phyloP scores from a whole-genome alignment of 2,113 vertebrate genomes.

The Anoplopoma fimbria region DNA sequence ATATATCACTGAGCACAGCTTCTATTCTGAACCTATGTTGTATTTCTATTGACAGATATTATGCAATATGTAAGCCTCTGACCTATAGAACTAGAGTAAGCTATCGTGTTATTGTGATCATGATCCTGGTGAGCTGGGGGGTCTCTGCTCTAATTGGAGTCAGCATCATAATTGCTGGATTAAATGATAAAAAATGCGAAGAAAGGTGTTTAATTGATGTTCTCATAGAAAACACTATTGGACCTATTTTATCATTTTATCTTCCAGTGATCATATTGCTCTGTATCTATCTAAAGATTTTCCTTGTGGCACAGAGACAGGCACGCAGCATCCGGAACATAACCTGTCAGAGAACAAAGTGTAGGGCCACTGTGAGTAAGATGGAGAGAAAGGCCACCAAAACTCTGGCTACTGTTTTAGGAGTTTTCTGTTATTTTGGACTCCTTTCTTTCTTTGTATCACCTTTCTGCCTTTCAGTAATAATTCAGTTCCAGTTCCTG shows the following conservation, averaged over 20 bases:
- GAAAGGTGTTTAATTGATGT: conserved; percentile 6
- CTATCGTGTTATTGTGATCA: conserved; percentile 66
- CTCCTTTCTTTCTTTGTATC: conserved; percentile 26
- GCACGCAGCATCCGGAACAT: conserved; percentile 37
- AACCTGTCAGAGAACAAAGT: conserved; percentile 11
- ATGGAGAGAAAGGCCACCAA: no score
- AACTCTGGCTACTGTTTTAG: conserved; percentile 37
- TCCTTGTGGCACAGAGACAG: no score
- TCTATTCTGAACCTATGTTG: conserved; percentile 63
- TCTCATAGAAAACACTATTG: not conserved
- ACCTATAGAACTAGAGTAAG: conserved; percentile 85
- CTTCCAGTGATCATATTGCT: conserved; percentile 39
- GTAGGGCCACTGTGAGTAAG: not conserved
- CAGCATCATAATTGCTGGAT: conserved; percentile 38
- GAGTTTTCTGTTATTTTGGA: conserved; percentile 31
- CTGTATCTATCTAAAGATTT: conserved; percentile 38
- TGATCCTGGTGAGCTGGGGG: conserved; percentile 85
- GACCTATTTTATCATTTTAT: conserved; percentile 16
- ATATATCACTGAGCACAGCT: conserved; percentile 43
- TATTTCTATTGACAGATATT: conserved; percentile 67
- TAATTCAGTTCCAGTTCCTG: no score
- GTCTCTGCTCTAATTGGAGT: conserved; percentile 84
- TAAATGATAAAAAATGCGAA: not conserved
- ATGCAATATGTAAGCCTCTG: conserved; percentile 71
- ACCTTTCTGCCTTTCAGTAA: not conserved